Evolutionary conservation across 2,888 invertebrate genomes (phyloP).

Genomic region (Patella ulyssiponensis): DNA sequence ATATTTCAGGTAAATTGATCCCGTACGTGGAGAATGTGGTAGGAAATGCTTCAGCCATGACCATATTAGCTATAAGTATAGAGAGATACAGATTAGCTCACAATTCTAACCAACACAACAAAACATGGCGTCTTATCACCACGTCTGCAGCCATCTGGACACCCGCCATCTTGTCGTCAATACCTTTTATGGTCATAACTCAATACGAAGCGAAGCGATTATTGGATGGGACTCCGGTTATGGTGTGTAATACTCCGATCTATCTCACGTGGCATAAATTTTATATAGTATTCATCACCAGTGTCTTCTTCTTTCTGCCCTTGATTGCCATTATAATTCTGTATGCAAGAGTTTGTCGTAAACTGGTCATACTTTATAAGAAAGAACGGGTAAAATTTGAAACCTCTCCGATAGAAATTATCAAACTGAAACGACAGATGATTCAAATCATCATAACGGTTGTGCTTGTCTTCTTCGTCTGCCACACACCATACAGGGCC

Average conservation of each 20-base stretch:
- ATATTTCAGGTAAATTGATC: slow-evolving; percentile 86
- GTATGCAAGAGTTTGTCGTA: slow-evolving; percentile 76
- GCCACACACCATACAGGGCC: slow-evolving; percentile 45
- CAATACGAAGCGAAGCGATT: slow-evolving; percentile 82
- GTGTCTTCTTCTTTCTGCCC: slow-evolving; percentile 88
- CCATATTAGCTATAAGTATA: slow-evolving; percentile 92
- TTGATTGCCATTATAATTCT: slow-evolving; percentile 84
- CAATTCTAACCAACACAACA: slow-evolving; percentile 82
- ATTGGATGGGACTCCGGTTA: slow-evolving; percentile 78
- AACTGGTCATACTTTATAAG: slow-evolving; percentile 36
- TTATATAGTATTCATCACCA: slow-evolving; percentile 86
- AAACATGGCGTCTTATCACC: slow-evolving; percentile 67
- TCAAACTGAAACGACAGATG: slow-evolving; percentile 42
- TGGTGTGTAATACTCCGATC: slow-evolving; percentile 86
- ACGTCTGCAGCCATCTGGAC: slow-evolving; percentile 69
- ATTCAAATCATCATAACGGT: slow-evolving; percentile 45
- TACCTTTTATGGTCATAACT: slow-evolving; percentile 88
- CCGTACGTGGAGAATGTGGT: slow-evolving; percentile 93
- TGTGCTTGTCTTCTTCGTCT: slow-evolving; percentile 46
- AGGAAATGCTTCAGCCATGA: slow-evolving; percentile 91
- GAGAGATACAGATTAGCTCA: slow-evolving; percentile 92
- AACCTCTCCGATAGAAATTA: slow-evolving; percentile 39
- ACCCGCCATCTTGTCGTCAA: slow-evolving; percentile 58
- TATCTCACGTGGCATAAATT: slow-evolving; percentile 78
- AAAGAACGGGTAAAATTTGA: slow-evolving; percentile 35